Percentiles rank a stretch among this genome's conserved stretches.
Conservation (phyloP, 2,888 invertebrate species). For the Tachina grossa region DNA sequence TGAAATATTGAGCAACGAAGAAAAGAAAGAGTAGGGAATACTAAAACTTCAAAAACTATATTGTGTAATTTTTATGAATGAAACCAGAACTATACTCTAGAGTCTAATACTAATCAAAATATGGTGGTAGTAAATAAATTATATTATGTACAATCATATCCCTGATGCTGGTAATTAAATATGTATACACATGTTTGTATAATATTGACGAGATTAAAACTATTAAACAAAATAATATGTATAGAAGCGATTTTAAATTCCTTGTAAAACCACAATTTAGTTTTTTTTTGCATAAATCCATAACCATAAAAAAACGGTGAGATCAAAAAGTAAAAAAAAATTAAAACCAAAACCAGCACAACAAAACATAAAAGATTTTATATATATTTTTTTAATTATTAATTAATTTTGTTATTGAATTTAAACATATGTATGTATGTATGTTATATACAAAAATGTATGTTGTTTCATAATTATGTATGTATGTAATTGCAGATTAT, state of each 20-base stretch:
- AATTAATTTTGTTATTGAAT: conserved; percentile 15
- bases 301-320: conserved; percentile 32
- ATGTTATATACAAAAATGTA: conserved; percentile 57
- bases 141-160: conserved; percentile 62
- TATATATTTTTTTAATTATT: conserved; percentile 31
- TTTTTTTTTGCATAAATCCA: conserved; percentile 38
- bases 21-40: conserved; percentile 60
- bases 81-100: conserved; percentile 58
- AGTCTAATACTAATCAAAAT: conserved; percentile 47
- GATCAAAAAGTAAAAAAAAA: conserved; percentile 12
- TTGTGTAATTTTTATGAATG: conserved; percentile 64
- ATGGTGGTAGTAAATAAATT: conserved; percentile 41
- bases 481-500: too few species aligned
- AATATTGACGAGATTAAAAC: conserved; percentile 33
- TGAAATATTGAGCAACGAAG: conserved; percentile 68
- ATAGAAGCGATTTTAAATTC: conserved; percentile 14
- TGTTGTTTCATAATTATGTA: not conserved
- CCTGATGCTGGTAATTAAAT: conserved; percentile 44
- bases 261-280: not conserved
- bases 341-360: conserved; percentile 46
- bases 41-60: conserved; percentile 64
- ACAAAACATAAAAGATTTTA: conserved; percentile 25
- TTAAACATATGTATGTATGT: not conserved
- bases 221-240: conserved; percentile 33
- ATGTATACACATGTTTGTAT: conserved; percentile 21